Base-by-base conservation (phyloP, 2,797 vertebrate genomes). In the Falco novaeseelandiae region DNA sequence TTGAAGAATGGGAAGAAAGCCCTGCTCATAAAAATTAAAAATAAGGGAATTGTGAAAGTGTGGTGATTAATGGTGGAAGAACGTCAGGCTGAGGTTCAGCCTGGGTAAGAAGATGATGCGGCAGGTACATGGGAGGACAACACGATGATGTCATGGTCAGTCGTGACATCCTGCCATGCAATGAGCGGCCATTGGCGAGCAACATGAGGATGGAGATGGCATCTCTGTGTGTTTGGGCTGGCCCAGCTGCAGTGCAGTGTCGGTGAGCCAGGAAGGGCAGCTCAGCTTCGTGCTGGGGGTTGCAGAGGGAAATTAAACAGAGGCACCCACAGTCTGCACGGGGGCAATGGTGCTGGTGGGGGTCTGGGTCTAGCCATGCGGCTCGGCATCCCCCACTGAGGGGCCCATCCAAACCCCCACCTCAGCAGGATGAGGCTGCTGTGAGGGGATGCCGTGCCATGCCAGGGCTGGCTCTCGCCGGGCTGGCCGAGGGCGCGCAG, bases 301-400 rank as follows among this genome's bases (percentile, higher is more conserved):
- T 88, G 76, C 76, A 80, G 85, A 71, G 17, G 66, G 66, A 27
- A 61, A 65, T 44, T 44, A 40, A 82, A 67, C 1, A 8, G 14
- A 34, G 30, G 55, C 23, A 22, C 46, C 25, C 36, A 2, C 16
- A 44, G 13, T 9, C 72, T 51, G 62, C 36, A 3, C 0, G 0
- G 19, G 32, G 49, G 25, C 0, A 0, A 61, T 23, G 71, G 13
- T 51, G 71, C 20, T 0, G 1, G 51, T 42, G 67, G 0, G 23
- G 5, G 40, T 12, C 65, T 0, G 1, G 46, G 52, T 61, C 65
- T 81, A 69, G 71, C 80, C 0, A 0, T 0, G 4, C 23, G 49
- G 80, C 52, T 74, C 0, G 0, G 61, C 90, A 12, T 26, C 25
- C 44, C 29, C 32, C 26, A 3, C 26, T n/a, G 36, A 36, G 36